Evolutionary conservation across 2,797 vertebrate genomes (phyloP).

Genomic region (Danionella dracula): DNA sequence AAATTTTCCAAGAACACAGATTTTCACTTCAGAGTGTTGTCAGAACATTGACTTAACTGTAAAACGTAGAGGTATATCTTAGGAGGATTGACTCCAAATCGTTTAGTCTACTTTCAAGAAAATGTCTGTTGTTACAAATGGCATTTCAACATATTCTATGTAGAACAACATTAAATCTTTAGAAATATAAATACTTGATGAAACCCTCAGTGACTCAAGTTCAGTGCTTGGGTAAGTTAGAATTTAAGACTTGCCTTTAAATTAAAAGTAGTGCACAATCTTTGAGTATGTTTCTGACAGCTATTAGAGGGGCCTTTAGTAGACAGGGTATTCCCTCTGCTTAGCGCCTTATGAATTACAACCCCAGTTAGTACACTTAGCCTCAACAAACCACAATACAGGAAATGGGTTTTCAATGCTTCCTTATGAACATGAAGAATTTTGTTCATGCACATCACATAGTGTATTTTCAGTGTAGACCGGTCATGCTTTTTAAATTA

Average conservation of each 20-base stretch:
- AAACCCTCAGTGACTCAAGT: background rate
- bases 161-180: no score
- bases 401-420: slow-evolving; percentile 40
- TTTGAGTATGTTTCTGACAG: slow-evolving; percentile 9
- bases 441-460: background rate
- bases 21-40: background rate
- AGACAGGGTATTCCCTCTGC: slow-evolving; percentile 24
- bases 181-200: background rate
- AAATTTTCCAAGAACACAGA: background rate
- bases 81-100: slow-evolving; percentile 27
- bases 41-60: background rate
- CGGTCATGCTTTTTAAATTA: background rate
- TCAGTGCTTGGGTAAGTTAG: background rate
- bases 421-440: slow-evolving; percentile 1
- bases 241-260: slow-evolving; percentile 17
- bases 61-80: background rate
- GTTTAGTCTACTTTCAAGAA: background rate
- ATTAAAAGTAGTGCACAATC: background rate
- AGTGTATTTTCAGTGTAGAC: background rate
- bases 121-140: slow-evolving; percentile 1
- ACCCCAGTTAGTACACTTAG: background rate
- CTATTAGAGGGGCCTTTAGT: slow-evolving; percentile 23
- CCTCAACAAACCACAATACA: background rate
- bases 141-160: background rate
- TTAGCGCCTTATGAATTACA: slow-evolving; percentile 36